phyloP scores from a whole-genome alignment of 2,113 vertebrate genomes.

The Brachyhypopomus gauderio region DNA sequence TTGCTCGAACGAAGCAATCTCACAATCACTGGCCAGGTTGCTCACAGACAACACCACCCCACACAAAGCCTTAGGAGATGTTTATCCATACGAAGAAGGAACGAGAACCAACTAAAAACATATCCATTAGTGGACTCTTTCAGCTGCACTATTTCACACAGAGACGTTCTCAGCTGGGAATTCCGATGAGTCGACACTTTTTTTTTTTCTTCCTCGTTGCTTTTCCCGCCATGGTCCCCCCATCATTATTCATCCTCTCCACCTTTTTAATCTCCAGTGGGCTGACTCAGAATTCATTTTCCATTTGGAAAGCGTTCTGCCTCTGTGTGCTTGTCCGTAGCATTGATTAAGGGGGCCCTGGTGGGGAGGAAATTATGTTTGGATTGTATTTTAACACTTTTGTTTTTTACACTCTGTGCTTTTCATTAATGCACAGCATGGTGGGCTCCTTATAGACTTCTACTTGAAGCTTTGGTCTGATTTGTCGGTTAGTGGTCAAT shows the following conservation, averaged over 20 bases:
- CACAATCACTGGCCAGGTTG: neutral
- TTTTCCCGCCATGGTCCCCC: slow-evolving; percentile 74
- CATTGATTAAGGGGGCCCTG: slow-evolving; percentile 77
- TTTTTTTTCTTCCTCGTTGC: slow-evolving; percentile 55
- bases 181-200: slow-evolving; percentile 79
- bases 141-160: slow-evolving; percentile 63
- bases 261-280: slow-evolving; percentile 81
- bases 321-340: slow-evolving; percentile 71
- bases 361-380: slow-evolving; percentile 72
- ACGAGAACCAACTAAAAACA: slow-evolving; percentile 33
- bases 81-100: neutral
- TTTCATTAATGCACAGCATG: slow-evolving; percentile 69
- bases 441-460: slow-evolving; percentile 68
- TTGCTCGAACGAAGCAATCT: neutral
- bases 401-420: slow-evolving; percentile 49
- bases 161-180: slow-evolving; percentile 72
- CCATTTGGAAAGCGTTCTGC: slow-evolving; percentile 75
- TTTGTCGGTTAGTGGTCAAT: slow-evolving; percentile 52
- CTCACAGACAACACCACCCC: neutral
- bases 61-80: neutral
- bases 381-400: slow-evolving; percentile 74
- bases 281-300: slow-evolving; percentile 80
- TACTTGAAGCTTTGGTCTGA: slow-evolving; percentile 50
- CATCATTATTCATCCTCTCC: slow-evolving; percentile 78
- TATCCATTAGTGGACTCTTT: slow-evolving; percentile 54